Base-by-base conservation (phyloP, 2,888 invertebrate species). In the Meta bourneti region DNA sequence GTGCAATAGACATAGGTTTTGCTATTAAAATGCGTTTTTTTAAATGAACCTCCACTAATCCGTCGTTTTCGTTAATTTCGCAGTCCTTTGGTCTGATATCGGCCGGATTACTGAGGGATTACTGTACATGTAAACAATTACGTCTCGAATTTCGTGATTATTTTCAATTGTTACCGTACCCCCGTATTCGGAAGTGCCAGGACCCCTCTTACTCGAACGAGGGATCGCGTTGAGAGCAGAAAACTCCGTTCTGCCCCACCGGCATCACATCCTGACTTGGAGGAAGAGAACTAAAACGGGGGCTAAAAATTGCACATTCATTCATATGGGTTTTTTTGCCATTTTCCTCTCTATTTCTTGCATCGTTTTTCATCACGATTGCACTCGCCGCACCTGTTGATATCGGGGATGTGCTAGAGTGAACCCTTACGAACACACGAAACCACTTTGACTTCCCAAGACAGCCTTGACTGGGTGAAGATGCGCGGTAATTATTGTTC, bases 221-320 rank as follows among this genome's bases (percentile, higher is more conserved):
- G 90, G 81, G 84, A 79, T 89, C 54, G 52, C 79, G 83, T 72
- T 82, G 77, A 61, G 78, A 87, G 82, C 80, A 20, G 20, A 16
- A 16, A 78, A 74, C 87, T 84, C 34, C 84, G 91, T 92, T 92
- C 84, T 88, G 91, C 88, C 91, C 88, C 88, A 89, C 84, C 78
- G 87, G 54, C 6, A 51, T 51, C 91, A 79, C 77, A 88, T 84
- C 91, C 91, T 91, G 91, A 88, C 77, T 48, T 81, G 51, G 85
- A 52, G 75, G 80, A 20, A 19, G 69, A 72, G 54, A 78, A 48
- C 11, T 48, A 20, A 34, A 54, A 61, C 16, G 74, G 49, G 49
- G 49, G 19, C 54, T n/a, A 61, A 51, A 61, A n/a, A 54, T 77
- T 48, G 13, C 34, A n/a, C 34, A 34, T 74, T 34, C 20, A 74